Evolutionary conservation across 2,888 invertebrate genomes (phyloP).

Genomic region (Alloscopus bannaensis): DNA sequence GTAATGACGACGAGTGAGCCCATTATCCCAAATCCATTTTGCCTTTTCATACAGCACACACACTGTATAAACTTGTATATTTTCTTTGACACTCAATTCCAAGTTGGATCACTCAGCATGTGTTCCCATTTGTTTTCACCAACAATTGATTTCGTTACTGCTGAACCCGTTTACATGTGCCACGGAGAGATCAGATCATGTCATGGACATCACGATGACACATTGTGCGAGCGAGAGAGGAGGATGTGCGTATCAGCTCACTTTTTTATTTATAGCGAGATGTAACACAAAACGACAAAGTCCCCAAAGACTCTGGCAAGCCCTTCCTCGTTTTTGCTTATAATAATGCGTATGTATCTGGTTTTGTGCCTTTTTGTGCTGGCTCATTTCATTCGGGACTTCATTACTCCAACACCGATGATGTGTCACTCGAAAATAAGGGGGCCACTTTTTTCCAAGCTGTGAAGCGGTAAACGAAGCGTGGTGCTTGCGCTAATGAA

Average conservation of each 20-base stretch:
- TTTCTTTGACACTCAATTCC: too few relatives aligned
- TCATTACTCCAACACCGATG: slow-evolving; percentile 36
- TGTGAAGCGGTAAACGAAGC: slow-evolving; percentile 51
- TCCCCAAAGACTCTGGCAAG: slow-evolving; percentile 41
- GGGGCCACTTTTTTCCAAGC: slow-evolving; percentile 8
- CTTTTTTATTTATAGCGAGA: slow-evolving; percentile 47
- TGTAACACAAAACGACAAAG: slow-evolving; percentile 56
- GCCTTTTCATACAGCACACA: too few relatives aligned
- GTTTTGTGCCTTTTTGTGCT: slow-evolving; percentile 14
- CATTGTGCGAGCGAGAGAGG: slow-evolving; percentile 3
- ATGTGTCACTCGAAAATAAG: background rate
- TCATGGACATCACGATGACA: too few relatives aligned
- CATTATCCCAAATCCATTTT: too few relatives aligned
- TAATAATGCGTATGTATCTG: too few relatives aligned
- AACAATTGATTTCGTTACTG: background rate
- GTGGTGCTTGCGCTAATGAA: slow-evolving; percentile 50
- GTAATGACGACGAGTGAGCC: too few relatives aligned
- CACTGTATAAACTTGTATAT: background rate
- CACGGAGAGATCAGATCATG: too few relatives aligned
- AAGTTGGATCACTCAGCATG: slow-evolving; percentile 51
- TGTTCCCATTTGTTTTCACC: slow-evolving; percentile 20
- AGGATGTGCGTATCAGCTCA: slow-evolving; percentile 28
- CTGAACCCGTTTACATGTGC: slow-evolving; percentile 32
- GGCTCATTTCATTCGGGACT: slow-evolving; percentile 60
- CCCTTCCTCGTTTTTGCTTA: too few relatives aligned